Evolutionary conservation across 2,888 invertebrate genomes (phyloP), one percentile per base, ranked within the genome.

Genomic region (Drosophila monieri): DNA sequence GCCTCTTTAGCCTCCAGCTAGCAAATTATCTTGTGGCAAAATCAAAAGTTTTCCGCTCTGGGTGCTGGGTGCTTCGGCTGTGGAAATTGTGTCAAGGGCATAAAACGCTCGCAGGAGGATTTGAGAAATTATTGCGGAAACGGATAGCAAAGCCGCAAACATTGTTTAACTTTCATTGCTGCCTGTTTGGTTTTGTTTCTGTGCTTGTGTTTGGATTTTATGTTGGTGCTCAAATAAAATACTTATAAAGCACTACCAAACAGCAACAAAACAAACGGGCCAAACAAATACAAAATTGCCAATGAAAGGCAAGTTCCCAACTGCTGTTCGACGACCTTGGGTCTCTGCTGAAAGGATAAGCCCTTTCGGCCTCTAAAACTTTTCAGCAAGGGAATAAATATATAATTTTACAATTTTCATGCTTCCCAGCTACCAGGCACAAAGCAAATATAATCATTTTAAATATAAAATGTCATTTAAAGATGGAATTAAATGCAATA

Each of bases 71-170:
- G 55, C 44, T 54, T 43, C n/a, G n/a, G 43, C 44, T 57, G 72
- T 64, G 73, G 64, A 71, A 84, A 77, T 72, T 67, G 74, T 86
- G 84, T 84, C 84, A 84, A 84, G 84, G 84, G 60, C 86, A 77
- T 70, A 73, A 66, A 68, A 49, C 51, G 77, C 70, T 67, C 47
- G 46, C 64, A 66, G 76, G 76, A 77, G 71, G 79, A 79, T 79
- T 68, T 78, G 48, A 79, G 79, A 85, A 81, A 85, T 79, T 79
- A 85, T 81, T 77, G 72, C 81, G 80, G 76, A 79, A 85, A 76
- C 72, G 79, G 74, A 76, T 83, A 81, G 68, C 78, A 78, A 53
- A 59, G 55, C 76, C 68, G 53, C 77, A 80, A 81, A 81, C 85
- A 81, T 76, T 81, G 80, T 77, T 81, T 74, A 79, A 83, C 78